Evolutionary conservation across 2,888 invertebrate genomes (phyloP).

Genomic region (Galerucella pusilla): DNA sequence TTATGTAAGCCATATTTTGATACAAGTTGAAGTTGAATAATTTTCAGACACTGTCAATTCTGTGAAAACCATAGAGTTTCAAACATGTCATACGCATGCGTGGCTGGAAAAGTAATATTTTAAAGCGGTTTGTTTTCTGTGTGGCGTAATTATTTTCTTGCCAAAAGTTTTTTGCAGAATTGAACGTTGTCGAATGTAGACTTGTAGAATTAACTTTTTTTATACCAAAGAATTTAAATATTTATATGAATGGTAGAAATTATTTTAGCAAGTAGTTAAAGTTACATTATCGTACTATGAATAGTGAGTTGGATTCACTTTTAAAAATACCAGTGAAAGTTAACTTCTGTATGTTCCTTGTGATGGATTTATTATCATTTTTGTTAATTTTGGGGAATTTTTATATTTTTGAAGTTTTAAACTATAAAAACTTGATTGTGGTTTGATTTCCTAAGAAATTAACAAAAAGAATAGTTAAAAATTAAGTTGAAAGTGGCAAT

Average conservation of each 20-base stretch:
- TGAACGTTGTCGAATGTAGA: neutral
- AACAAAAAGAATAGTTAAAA: too few species aligned
- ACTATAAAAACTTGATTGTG: too few species aligned
- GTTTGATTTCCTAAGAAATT: too few species aligned
- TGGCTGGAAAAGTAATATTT: too few species aligned
- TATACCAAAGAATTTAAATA: constrained; percentile 6
- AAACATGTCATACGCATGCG: neutral
- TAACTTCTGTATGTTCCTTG: too few species aligned
- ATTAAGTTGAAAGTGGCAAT: too few species aligned
- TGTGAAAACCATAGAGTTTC: neutral
- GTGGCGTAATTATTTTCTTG: neutral
- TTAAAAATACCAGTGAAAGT: too few species aligned
- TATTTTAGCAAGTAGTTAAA: neutral
- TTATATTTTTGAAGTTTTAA: too few species aligned
- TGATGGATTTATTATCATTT: too few species aligned
- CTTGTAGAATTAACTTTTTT: neutral
- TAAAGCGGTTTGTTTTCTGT: neutral
- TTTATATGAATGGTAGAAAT: neutral
- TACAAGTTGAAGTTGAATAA: neutral
- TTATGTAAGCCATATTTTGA: neutral
- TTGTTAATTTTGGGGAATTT: too few species aligned
- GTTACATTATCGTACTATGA: neutral
- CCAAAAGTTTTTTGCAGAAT: neutral
- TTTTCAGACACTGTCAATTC: neutral
- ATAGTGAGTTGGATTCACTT: too few species aligned